phyloP scores from a whole-genome alignment of 2,888 invertebrate genomes.

The Carpatolechia fugitivella region DNA sequence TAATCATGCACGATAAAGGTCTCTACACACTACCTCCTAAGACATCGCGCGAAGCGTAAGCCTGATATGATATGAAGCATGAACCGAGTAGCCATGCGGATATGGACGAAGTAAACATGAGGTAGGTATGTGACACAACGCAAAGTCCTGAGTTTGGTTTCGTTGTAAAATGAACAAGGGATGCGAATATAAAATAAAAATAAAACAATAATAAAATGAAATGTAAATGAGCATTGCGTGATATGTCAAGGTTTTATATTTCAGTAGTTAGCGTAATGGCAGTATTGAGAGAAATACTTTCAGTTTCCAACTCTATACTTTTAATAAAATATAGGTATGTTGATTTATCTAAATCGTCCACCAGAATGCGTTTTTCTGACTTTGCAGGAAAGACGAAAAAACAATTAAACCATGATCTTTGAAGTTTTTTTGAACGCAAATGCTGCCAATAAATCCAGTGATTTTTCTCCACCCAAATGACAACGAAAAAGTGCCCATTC shows the following conservation, averaged over 20 bases:
- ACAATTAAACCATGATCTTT: too few species aligned
- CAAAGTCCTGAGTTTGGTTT: neutral
- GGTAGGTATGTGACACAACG: neutral
- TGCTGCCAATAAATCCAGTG: too few species aligned
- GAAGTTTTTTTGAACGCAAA: too few species aligned
- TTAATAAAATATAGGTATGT: too few species aligned
- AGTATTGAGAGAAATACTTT: neutral
- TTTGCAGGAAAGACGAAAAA: too few species aligned
- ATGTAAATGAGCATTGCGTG: slow-evolving; percentile 27
- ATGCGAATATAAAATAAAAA: slow-evolving; percentile 16
- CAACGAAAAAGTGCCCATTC: too few species aligned
- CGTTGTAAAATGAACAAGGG: neutral
- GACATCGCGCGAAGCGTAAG: slow-evolving; percentile 7
- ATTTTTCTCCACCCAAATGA: too few species aligned
- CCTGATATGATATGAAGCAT: neutral
- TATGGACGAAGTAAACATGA: neutral
- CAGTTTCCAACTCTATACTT: too few species aligned
- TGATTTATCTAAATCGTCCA: too few species aligned
- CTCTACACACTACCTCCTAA: neutral
- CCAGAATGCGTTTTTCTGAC: too few species aligned
- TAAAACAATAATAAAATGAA: slow-evolving; percentile 20
- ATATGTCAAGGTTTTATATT: slow-evolving; percentile 24
- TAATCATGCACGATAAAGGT: too few species aligned
- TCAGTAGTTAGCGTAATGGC: neutral
- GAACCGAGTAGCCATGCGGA: slow-evolving; percentile 8